Evolutionary conservation across 1,140 invertebrate genomes (phyloP).

Genomic region (Sarcophaga bullata): DNA sequence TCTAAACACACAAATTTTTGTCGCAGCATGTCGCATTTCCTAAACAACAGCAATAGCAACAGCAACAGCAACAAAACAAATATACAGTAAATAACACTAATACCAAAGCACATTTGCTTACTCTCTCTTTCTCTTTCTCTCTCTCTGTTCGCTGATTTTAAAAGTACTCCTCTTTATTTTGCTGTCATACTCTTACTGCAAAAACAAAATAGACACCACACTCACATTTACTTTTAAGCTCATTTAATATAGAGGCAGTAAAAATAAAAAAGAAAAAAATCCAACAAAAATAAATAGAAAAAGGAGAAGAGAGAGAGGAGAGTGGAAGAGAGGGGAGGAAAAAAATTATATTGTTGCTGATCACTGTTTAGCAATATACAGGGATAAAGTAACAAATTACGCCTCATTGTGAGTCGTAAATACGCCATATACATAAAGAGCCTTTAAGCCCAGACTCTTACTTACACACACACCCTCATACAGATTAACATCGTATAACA

Average conservation of each 20-base stretch:
- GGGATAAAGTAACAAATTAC: constrained; percentile 41
- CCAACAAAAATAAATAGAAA: background rate
- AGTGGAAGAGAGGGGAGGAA: background rate
- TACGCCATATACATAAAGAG: constrained; percentile 37
- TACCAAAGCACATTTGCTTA: background rate
- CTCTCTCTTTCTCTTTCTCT: background rate
- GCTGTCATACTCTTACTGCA: background rate
- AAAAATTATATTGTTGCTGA: constrained; percentile 31
- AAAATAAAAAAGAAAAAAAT: constrained; percentile 27
- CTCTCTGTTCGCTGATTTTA: background rate
- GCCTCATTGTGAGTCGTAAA: constrained; percentile 39
- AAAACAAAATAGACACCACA: background rate
- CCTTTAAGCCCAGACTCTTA: constrained; percentile 26
- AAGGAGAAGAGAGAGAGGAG: too few relatives aligned
- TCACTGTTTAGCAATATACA: constrained; percentile 36
- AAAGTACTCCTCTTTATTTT: too few relatives aligned
- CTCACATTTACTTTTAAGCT: background rate
- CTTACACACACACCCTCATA: background rate
- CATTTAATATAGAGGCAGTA: constrained; percentile 31
- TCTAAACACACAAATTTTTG: constrained; percentile 29
- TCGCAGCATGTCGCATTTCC: constrained; percentile 35
- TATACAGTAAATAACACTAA: background rate
- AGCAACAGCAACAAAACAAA: background rate
- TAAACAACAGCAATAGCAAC: constrained; percentile 6
- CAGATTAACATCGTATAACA: background rate